Conservation (phyloP, 2,113 vertebrate species). For the Dasyprocta punctata region DNA sequence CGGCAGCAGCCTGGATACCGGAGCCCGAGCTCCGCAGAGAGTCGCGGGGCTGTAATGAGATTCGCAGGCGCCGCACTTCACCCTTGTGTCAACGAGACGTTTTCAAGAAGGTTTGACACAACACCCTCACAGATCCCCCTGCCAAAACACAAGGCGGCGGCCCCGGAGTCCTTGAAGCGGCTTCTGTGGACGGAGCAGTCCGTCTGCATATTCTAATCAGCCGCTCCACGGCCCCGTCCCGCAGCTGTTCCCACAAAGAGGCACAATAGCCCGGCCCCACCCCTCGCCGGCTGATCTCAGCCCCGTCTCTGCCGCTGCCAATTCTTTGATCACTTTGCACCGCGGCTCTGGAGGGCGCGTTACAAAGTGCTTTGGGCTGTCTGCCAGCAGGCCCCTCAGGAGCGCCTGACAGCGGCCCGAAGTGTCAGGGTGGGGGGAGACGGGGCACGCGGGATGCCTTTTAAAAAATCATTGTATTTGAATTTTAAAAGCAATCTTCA, state of each 20-base stretch:
- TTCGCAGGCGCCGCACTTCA: background rate
- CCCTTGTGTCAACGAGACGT: conserved; percentile 52
- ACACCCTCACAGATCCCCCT: background rate
- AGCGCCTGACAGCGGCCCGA: conserved; percentile 68
- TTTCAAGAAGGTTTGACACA: conserved; percentile 60
- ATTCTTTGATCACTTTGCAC: conserved; percentile 78
- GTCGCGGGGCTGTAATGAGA: background rate
- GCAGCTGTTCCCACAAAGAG: conserved; percentile 77
- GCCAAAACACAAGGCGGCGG: conserved; percentile 53
- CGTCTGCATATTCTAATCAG: conserved; percentile 54
- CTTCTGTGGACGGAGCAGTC: conserved; percentile 19
- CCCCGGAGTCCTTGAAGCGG: conserved; percentile 7
- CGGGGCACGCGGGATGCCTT: conserved; percentile 60
- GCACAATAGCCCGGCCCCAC: conserved; percentile 70
- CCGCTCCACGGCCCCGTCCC: background rate
- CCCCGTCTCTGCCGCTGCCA: conserved; percentile 66
- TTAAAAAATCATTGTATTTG: conserved; percentile 79
- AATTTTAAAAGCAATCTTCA: conserved; percentile 78
- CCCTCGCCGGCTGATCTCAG: conserved; percentile 63
- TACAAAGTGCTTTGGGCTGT: conserved; percentile 79
- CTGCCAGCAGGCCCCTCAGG: conserved; percentile 76
- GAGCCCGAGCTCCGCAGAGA: background rate
- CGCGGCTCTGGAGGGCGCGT: conserved; percentile 70
- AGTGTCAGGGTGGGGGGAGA: conserved; percentile 49
- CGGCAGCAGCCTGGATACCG: background rate